Base-by-base conservation (phyloP, 1,140 invertebrate species). In the Hyles vespertilio region DNA sequence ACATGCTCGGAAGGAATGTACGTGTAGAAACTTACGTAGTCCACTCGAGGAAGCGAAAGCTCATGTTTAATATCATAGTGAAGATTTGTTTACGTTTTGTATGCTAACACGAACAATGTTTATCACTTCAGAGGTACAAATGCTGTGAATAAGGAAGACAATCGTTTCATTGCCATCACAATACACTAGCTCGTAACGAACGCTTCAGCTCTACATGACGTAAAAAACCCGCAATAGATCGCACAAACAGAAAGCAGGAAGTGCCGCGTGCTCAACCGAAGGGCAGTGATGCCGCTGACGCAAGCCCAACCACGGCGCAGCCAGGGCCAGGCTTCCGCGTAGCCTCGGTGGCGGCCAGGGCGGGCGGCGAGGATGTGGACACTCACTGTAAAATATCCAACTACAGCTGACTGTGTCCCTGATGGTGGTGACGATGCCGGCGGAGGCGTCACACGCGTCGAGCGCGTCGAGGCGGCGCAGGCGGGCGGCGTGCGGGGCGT, bases 331-430 rank as follows among this genome's bases (percentile, higher is more conserved):
- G 63, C 32, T 73, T 69, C 68, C 70, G 70, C 70, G 67, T 64
- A 32, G 56, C 10, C 3, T 5, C n/a, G 52, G 8, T 11, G 32
- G 45, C 22, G 47, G 40, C 46, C 22, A 48, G 11, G 52, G 8
- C 36, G 11, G 8, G 36, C 10, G 36, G 46, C 46, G 55, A 55
- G 52, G 56, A 56, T 52, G 59, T 32, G 62, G 85, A 82, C 86
- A 89, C 89, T 91, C 90, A 89, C 90, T 91, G 78, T 91, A 92
- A 79, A 92, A 91, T 85, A 92, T 91, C 91, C 91, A 92, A 89
- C 91, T 91, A 78, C 90, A 90, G 86, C 83, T 89, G 80, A 91
- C 91, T 59, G 90, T 90, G 81, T 91, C 91, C 77, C 89, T 89
- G 73, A 91, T 89, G 77, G 83, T 88, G 72, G 90, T 87, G 77